Conservation (phyloP, 2,797 vertebrate genomes). For the Ptychobarbus kaznakovi region DNA sequence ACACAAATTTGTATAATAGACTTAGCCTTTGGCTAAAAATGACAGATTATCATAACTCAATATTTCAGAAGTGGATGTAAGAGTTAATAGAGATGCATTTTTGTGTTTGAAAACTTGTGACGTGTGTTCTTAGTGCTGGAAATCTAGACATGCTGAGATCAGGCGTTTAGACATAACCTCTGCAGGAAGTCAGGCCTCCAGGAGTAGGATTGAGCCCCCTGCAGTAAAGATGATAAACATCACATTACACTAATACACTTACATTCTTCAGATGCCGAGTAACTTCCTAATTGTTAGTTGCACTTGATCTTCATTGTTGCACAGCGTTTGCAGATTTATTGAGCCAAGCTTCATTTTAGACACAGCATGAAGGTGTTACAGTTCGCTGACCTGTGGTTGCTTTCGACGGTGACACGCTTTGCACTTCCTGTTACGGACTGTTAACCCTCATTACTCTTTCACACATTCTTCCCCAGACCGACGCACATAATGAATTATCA, state of each 20-base stretch:
- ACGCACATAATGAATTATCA: conserved; percentile 38
- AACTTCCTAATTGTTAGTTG: neutral
- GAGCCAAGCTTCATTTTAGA: conserved; percentile 7
- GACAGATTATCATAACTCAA: too few relatives aligned
- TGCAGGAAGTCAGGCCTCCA: neutral
- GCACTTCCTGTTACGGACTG: conserved; percentile 42
- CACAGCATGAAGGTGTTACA: conserved; percentile 17
- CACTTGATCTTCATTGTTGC: conserved; percentile 7
- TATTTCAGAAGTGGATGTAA: neutral
- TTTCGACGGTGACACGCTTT: conserved; percentile 27
- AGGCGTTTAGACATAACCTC: conserved; percentile 8
- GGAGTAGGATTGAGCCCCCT: neutral
- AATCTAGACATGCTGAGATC: neutral
- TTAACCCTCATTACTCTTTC: conserved; percentile 53
- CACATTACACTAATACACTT: neutral
- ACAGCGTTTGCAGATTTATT: conserved; percentile 15
- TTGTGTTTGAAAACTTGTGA: neutral
- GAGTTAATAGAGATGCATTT: neutral
- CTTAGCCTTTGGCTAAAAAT: neutral
- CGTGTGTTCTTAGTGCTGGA: neutral
- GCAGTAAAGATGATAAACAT: neutral
- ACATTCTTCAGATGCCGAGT: conserved; percentile 22
- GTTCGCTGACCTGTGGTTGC: conserved; percentile 1
- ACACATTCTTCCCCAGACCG: conserved; percentile 41
- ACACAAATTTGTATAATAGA: neutral